phyloP scores from a whole-genome alignment of 2,797 vertebrate species.

The Morelia viridis region DNA sequence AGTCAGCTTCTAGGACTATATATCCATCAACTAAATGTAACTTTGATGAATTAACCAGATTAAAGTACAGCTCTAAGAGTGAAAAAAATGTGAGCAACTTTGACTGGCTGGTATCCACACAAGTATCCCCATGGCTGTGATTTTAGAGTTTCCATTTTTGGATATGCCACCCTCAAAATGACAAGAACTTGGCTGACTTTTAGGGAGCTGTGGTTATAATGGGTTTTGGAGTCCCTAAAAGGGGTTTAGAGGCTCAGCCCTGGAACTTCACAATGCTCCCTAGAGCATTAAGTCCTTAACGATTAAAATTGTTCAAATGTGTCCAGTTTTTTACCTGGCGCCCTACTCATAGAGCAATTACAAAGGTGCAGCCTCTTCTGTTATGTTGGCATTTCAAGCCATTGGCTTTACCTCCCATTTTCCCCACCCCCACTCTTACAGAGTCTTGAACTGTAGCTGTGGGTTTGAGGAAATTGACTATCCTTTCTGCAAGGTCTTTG shows the following conservation, averaged over 20 bases:
- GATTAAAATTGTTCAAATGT: not conserved
- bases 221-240: not conserved
- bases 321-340: not conserved
- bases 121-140: not conserved
- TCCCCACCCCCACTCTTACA: not conserved
- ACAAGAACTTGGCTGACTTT: not conserved
- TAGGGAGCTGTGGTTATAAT: not conserved
- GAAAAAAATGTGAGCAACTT: not conserved
- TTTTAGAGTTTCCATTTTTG: not conserved
- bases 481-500: not conserved
- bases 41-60: conserved; percentile 9
- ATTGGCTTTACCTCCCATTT: not conserved
- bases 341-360: not conserved
- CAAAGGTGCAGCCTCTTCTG: not conserved
- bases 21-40: conserved; percentile 11
- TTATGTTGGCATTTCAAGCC: not conserved
- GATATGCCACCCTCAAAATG: not conserved
- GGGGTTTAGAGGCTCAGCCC: not conserved
- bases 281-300: not conserved
- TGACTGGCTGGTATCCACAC: not conserved
- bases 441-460: not conserved
- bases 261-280: not conserved
- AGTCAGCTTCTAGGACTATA: conserved; percentile 12
- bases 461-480: not conserved
- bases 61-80: not conserved